Conservation (phyloP, 2,113 vertebrate species). For the Syngnathoides biaculeatus region DNA sequence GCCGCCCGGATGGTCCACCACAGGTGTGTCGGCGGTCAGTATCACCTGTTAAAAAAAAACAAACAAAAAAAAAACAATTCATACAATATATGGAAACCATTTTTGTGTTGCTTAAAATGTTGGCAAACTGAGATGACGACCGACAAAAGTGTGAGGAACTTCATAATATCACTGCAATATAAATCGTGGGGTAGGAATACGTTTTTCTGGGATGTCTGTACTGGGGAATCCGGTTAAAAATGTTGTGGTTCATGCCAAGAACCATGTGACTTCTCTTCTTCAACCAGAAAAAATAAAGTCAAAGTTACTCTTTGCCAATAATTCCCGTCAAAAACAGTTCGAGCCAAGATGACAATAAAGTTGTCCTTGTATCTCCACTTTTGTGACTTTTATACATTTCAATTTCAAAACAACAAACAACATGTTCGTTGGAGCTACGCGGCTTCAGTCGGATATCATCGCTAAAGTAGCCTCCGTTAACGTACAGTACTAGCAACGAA, state of each 20-base stretch:
- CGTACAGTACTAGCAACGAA: not conserved
- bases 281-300: not conserved
- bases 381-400: not conserved
- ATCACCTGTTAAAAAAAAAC: conserved; percentile 70
- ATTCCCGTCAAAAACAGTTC: too few relatives aligned
- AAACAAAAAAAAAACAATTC: too few relatives aligned
- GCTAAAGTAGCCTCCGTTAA: not conserved
- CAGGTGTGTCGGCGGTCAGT: conserved; percentile 64
- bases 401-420: not conserved
- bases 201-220: not conserved
- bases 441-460: too few relatives aligned
- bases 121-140: not conserved
- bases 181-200: not conserved
- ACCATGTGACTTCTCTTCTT: not conserved
- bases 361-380: not conserved
- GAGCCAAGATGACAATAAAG: not conserved
- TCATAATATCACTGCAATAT: not conserved
- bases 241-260: not conserved
- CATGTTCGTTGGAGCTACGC: not conserved
- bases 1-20: conserved; percentile 60
- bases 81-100: not conserved
- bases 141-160: not conserved
- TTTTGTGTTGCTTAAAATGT: not conserved
- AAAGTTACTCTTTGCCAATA: too few relatives aligned
- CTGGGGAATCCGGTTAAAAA: not conserved